Percentiles rank a stretch among this genome's conserved stretches.
phyloP scores from a whole-genome alignment of 2,113 vertebrate genomes.

The Terrapene triunguis region DNA sequence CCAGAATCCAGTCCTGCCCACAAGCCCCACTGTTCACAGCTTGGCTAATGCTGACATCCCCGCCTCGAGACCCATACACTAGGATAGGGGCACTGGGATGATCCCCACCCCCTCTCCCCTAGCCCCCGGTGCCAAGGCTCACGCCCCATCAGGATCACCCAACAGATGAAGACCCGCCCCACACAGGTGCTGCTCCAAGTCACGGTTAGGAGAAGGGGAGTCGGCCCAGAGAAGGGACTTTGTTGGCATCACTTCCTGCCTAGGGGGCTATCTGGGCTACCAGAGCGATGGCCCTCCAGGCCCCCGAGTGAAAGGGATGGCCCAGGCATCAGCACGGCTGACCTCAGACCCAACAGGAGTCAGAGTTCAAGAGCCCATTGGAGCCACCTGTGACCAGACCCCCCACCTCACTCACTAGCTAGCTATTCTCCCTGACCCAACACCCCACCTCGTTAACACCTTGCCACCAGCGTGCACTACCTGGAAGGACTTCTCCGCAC shows the following conservation, averaged over 20 bases:
- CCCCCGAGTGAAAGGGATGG: no score
- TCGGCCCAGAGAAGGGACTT: neutral
- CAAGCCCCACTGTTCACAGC: neutral
- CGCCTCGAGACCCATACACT: neutral
- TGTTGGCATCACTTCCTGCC: no score
- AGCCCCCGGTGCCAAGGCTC: no score
- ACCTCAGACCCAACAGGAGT: neutral
- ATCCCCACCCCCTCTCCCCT: neutral
- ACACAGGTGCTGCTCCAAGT: no score
- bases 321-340: no score
- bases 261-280: no score
- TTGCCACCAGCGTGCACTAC: slow-evolving; percentile 21
- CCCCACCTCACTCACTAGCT: fast-evolving
- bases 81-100: neutral
- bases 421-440: neutral
- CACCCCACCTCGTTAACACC: neutral
- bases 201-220: neutral
- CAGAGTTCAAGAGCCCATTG: neutral
- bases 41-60: neutral
- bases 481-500: slow-evolving; percentile 75
- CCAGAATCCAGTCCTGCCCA: neutral
- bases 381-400: no score
- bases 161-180: neutral
- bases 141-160: neutral
- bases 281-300: neutral